phyloP scores from a whole-genome alignment of 2,113 vertebrate species.

The Cyphomyrus plagiostoma region DNA sequence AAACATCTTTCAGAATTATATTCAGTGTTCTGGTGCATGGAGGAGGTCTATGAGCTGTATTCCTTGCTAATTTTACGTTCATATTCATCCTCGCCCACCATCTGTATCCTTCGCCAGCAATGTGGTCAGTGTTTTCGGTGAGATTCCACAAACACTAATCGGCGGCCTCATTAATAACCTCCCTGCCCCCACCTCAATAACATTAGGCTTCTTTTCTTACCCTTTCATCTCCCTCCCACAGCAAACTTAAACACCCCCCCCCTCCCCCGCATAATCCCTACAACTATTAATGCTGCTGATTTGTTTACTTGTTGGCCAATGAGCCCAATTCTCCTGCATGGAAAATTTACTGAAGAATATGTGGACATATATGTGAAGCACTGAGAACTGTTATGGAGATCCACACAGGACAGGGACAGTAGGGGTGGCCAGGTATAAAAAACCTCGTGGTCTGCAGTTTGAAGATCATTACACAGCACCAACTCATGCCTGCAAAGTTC shows the following conservation, averaged over 20 bases:
- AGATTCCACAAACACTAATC: conserved; percentile 50
- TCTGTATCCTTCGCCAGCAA: conserved; percentile 45
- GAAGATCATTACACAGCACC: background rate
- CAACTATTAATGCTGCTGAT: background rate
- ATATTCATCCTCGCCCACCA: conserved; percentile 22
- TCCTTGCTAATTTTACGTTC: background rate
- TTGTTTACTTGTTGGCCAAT: background rate
- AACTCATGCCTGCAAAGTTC: background rate
- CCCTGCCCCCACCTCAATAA: background rate
- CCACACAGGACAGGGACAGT: background rate
- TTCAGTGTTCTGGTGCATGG: background rate
- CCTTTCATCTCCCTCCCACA: background rate
- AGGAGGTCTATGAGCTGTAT: background rate
- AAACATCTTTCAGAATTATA: background rate
- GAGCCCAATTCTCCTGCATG: background rate
- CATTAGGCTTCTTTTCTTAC: background rate
- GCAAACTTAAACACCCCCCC: background rate
- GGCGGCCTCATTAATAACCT: conserved; percentile 45
- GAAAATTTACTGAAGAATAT: background rate
- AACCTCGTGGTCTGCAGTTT: background rate
- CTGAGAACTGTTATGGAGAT: background rate
- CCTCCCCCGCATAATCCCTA: background rate
- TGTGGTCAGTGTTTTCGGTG: conserved; percentile 48
- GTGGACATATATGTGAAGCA: background rate
- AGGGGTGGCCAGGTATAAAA: background rate